Conservation (phyloP, 2,113 vertebrate species). For the Ophthalmolycus amberensis region DNA sequence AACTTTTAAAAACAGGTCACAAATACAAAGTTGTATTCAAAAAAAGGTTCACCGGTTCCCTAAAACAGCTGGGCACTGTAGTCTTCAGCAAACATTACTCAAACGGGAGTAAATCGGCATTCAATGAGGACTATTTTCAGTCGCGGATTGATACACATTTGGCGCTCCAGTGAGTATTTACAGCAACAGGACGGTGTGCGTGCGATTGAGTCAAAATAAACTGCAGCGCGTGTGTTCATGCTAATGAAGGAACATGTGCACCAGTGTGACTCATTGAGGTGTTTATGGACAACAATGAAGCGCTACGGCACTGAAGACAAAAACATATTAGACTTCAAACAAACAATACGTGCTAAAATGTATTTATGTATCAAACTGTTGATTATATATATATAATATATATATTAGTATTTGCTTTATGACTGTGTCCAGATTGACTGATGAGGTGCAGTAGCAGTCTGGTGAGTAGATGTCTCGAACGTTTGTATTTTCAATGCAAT, state of each 20-base stretch:
- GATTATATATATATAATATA: neutral
- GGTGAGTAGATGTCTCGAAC: neutral
- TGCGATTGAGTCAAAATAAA: neutral
- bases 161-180: neutral
- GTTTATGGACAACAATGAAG: neutral
- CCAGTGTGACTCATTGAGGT: neutral
- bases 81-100: neutral
- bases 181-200: neutral
- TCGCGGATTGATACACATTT: neutral
- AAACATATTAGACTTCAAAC: neutral
- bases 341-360: neutral
- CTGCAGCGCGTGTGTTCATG: neutral
- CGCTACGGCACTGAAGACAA: neutral
- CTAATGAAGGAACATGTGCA: conserved; percentile 7
- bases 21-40: neutral
- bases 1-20: neutral
- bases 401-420: neutral
- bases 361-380: neutral
- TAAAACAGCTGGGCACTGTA: neutral
- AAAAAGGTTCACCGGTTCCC: neutral
- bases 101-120: neutral
- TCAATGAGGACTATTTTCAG: neutral
- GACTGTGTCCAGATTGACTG: neutral
- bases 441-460: neutral
- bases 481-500: conserved; percentile 11